Percentiles rank a stretch among this genome's conserved stretches.
These are phyloP conservation scores for Cyanocitta stelleri DNA, from an alignment of 2,113 vertebrate genomes.

Conservation along the genomic window DNA sequence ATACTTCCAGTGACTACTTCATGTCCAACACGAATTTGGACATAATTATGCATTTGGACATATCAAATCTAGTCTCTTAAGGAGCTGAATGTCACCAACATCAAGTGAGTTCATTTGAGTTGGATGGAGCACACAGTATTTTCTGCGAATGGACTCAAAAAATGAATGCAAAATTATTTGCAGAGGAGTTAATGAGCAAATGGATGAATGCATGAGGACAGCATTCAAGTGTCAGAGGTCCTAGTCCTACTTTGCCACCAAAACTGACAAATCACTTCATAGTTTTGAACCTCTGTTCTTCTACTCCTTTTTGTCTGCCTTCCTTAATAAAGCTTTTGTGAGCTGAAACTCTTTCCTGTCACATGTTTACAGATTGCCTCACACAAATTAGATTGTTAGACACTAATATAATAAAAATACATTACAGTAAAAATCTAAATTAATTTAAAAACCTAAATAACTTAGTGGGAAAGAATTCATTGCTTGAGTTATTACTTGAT, in stretches of 20 bases:
- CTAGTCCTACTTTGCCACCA: neutral
- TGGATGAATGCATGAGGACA: neutral
- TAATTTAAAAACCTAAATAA: conserved; percentile 31
- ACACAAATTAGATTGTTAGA: conserved; percentile 32
- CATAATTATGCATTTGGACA: neutral
- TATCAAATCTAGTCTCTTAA: neutral
- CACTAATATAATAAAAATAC: conserved; percentile 40
- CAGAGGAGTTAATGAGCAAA: neutral
- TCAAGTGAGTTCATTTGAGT: neutral
- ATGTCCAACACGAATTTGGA: neutral
- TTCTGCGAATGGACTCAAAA: neutral
- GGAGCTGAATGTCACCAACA: neutral
- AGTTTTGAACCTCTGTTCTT: neutral
- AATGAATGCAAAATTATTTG: neutral
- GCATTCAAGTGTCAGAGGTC: neutral
- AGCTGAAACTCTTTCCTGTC: neutral
- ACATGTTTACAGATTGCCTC: neutral
- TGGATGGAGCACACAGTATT: neutral
- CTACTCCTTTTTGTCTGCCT: neutral
- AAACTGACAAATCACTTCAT: neutral
- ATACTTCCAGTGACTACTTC: neutral
- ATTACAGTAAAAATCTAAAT: conserved; percentile 23
- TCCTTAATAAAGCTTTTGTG: neutral
- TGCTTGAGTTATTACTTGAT: conserved; percentile 39
- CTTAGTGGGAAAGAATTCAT: conserved; percentile 12